phyloP scores from a whole-genome alignment of 2,113 vertebrate genomes.

The Phocoena phocoena region DNA sequence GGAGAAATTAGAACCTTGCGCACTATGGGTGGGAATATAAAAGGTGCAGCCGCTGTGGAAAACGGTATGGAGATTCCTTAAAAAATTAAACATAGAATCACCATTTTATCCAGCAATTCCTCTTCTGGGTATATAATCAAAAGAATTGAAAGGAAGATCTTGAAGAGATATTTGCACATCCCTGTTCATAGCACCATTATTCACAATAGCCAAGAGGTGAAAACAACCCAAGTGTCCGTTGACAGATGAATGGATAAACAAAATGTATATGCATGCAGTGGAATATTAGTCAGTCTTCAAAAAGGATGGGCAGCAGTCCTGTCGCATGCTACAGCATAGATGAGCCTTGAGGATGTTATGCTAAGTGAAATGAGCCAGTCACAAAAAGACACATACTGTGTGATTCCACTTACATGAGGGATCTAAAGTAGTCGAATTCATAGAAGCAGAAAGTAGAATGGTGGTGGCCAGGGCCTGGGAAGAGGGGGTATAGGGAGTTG shows the following conservation, averaged over 20 bases:
- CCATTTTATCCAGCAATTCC: neutral
- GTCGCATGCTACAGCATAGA: neutral
- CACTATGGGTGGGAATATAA: neutral
- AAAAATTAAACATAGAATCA: neutral
- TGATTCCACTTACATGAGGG: neutral
- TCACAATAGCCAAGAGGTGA: neutral
- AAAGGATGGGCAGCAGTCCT: neutral
- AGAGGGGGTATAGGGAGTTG: too few species aligned
- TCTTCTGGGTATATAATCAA: neutral
- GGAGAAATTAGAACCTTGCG: neutral
- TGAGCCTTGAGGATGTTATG: neutral
- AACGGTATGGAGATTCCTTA: neutral
- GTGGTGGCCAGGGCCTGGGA: neutral
- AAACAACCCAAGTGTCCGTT: neutral
- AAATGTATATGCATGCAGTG: neutral
- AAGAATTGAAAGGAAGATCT: neutral
- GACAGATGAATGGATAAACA: neutral
- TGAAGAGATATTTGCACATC: neutral
- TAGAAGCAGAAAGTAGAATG: neutral
- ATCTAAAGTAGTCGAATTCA: neutral
- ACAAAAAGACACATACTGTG: neutral
- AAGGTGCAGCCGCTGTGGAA: neutral
- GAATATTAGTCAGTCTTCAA: neutral
- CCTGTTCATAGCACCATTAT: neutral
- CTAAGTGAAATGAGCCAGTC: neutral